Conservation (phyloP, 2,113 vertebrate genomes). For the Pseudorectes ferrugineus region DNA sequence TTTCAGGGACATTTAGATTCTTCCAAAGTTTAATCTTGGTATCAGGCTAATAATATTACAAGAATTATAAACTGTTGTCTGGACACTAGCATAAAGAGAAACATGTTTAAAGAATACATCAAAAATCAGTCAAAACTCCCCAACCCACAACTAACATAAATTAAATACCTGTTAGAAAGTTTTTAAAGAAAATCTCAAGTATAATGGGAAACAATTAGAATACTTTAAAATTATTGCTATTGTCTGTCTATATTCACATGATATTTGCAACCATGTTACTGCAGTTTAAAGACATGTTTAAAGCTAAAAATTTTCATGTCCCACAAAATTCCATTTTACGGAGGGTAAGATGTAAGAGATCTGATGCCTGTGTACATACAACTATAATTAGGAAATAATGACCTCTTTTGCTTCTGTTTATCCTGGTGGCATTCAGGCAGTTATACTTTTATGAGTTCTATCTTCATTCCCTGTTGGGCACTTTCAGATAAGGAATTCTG, state of each 20-base stretch:
- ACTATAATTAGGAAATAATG: background rate
- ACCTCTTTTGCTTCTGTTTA: background rate
- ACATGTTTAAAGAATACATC: fast-evolving
- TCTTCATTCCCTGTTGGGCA: background rate
- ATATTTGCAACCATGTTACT: background rate
- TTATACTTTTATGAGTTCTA: background rate
- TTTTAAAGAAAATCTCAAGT: background rate
- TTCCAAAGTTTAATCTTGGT: background rate
- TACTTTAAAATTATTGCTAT: background rate
- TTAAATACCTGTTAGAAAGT: fast-evolving
- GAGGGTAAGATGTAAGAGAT: background rate
- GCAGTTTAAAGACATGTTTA: background rate
- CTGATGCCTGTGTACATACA: background rate
- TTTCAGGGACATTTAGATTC: background rate
- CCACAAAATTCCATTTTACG: background rate
- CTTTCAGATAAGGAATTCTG: background rate
- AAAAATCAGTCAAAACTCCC: background rate
- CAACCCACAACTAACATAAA: background rate
- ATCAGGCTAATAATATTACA: background rate
- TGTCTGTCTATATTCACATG: background rate
- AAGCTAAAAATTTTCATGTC: background rate
- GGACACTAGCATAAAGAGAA: background rate
- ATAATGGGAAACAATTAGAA: background rate
- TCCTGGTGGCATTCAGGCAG: background rate
- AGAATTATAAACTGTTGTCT: background rate